Conservation (phyloP, 2,888 invertebrate species). For the Salticus scenicus region DNA sequence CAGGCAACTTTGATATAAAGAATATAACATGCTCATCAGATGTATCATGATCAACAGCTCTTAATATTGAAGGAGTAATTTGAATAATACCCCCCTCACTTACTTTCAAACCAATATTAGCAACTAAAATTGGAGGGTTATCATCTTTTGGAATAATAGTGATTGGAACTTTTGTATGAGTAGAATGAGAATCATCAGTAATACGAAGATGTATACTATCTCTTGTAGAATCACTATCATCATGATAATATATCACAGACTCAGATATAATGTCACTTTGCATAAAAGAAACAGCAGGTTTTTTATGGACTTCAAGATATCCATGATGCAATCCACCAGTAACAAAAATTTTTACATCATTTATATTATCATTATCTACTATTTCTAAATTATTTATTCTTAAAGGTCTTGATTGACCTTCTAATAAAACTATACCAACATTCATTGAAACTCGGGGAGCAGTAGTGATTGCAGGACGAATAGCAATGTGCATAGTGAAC, state of each 20-base stretch:
- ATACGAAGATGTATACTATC: conserved; percentile 75
- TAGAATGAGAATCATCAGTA: conserved; percentile 74
- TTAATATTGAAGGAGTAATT: conserved; percentile 73
- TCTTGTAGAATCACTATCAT: conserved; percentile 73
- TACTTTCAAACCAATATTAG: conserved; percentile 75
- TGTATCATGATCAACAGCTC: conserved; percentile 75
- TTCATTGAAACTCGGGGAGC: conserved; percentile 75
- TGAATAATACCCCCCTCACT: conserved; percentile 74
- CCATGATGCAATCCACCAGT: conserved; percentile 75
- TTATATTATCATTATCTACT: conserved; percentile 75
- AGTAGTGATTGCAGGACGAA: conserved; percentile 74
- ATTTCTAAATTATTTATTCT: conserved; percentile 74
- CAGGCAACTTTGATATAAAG: conserved; percentile 74
- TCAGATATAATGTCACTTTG: conserved; percentile 56
- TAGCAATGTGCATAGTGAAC: conserved; percentile 75
- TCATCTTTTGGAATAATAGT: conserved; percentile 76
- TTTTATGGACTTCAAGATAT: conserved; percentile 73
- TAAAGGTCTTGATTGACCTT: conserved; percentile 75
- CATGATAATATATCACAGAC: conserved; percentile 66
- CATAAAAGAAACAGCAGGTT: conserved; percentile 71
- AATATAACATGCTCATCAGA: conserved; percentile 74
- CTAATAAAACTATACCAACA: conserved; percentile 74
- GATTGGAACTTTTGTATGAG: conserved; percentile 75
- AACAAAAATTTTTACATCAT: conserved; percentile 74
- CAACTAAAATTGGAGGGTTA: conserved; percentile 75